Percentiles rank a stretch among this genome's conserved stretches.
phyloP scores from a whole-genome alignment of 2,113 vertebrate genomes.

The Lamprotornis superbus region DNA sequence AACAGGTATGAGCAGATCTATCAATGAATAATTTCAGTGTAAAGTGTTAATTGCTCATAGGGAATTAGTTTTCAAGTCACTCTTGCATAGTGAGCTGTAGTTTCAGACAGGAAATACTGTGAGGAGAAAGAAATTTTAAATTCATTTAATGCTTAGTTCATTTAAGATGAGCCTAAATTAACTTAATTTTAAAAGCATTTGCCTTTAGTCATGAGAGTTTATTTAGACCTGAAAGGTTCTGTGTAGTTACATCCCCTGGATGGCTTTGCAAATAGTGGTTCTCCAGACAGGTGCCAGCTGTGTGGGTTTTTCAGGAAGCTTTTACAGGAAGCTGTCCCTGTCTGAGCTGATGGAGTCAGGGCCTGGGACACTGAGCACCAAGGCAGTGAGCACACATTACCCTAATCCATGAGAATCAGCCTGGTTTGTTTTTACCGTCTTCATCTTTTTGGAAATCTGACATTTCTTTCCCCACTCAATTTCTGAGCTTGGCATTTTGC shows the following conservation, averaged over 20 bases:
- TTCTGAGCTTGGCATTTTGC: background rate
- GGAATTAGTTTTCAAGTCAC: background rate
- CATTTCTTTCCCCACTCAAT: background rate
- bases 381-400: background rate
- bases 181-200: background rate
- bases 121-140: background rate
- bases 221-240: background rate
- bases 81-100: background rate
- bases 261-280: background rate
- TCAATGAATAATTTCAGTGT: background rate
- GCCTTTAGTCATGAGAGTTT: background rate
- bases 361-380: background rate
- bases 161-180: background rate
- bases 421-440: background rate
- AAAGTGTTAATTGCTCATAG: background rate
- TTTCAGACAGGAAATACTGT: background rate
- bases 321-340: background rate
- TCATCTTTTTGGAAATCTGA: background rate
- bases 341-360: background rate
- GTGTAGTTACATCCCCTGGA: background rate
- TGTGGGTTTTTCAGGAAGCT: background rate
- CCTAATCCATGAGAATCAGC: background rate
- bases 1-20: background rate
- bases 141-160: background rate
- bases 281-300: background rate